phyloP scores from a whole-genome alignment of 2,888 invertebrate species.

The Hydrotaea diabolus region DNA sequence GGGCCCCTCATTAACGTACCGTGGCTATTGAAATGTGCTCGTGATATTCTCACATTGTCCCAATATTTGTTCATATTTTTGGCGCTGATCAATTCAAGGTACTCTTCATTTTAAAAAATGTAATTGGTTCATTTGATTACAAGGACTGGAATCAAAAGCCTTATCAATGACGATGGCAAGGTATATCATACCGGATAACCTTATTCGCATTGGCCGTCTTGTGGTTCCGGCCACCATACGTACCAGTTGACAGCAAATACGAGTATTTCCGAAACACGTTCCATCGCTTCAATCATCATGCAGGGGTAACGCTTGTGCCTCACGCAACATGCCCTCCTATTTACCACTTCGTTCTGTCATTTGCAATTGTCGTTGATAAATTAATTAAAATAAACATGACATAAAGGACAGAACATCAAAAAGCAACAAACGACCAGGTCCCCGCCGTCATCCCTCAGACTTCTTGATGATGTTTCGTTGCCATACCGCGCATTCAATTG shows the following conservation, averaged over 20 bases:
- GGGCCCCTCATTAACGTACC: too few species aligned
- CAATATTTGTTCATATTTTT: too few species aligned
- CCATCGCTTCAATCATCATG: neutral
- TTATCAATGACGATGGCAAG: neutral
- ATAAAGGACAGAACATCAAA: slow-evolving; percentile 11
- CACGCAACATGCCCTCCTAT: neutral
- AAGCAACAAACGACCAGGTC: neutral
- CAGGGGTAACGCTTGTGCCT: neutral
- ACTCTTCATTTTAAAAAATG: neutral
- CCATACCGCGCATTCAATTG: neutral
- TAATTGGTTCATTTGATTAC: neutral
- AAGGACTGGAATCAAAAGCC: neutral
- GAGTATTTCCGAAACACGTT: neutral
- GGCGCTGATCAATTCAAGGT: too few species aligned
- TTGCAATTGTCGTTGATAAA: slow-evolving; percentile 16
- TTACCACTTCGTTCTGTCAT: neutral
- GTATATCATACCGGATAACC: neutral
- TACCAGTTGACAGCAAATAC: neutral
- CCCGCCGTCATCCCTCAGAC: neutral
- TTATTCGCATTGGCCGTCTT: neutral
- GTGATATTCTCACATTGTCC: too few species aligned
- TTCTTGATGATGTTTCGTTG: neutral
- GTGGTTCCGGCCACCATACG: neutral
- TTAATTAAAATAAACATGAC: slow-evolving; percentile 33
- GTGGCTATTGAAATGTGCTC: too few species aligned